Evolutionary conservation across 2,797 vertebrate genomes (phyloP).

Genomic region (Urophycis tenuis): DNA sequence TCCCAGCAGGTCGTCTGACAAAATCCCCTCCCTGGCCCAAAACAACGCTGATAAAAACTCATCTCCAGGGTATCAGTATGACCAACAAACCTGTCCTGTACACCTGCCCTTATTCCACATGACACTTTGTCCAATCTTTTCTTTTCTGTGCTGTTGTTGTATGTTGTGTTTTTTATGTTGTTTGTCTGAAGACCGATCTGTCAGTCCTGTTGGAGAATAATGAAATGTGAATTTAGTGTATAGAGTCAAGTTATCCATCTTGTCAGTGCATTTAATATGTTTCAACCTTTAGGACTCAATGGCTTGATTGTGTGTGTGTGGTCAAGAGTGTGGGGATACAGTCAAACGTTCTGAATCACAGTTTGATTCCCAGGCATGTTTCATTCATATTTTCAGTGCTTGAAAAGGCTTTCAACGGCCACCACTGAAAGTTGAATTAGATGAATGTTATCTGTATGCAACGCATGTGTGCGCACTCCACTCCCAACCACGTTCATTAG

Average conservation of each 20-base stretch:
- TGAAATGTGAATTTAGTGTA: background rate
- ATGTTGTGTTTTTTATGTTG: background rate
- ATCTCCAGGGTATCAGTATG: background rate
- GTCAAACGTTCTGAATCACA: background rate
- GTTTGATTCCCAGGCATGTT: background rate
- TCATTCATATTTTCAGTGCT: background rate
- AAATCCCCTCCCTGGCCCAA: background rate
- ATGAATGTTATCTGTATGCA: background rate
- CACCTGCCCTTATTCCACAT: background rate
- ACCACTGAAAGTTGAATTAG: too few species aligned
- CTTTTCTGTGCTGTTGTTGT: background rate
- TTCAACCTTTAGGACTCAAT: background rate
- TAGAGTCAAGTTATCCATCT: background rate
- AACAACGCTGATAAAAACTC: background rate
- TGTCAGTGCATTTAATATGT: background rate
- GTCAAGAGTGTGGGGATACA: background rate
- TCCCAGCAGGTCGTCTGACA: background rate
- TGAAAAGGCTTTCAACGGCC: background rate
- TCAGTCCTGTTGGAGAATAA: background rate
- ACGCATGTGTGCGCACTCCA: background rate
- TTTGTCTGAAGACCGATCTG: background rate
- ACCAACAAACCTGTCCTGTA: background rate
- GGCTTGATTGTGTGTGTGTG: background rate
- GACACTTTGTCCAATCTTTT: background rate
- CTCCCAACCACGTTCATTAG: background rate